Conservation (phyloP, 2,113 vertebrate genomes). For the Tachuris rubrigastra region DNA sequence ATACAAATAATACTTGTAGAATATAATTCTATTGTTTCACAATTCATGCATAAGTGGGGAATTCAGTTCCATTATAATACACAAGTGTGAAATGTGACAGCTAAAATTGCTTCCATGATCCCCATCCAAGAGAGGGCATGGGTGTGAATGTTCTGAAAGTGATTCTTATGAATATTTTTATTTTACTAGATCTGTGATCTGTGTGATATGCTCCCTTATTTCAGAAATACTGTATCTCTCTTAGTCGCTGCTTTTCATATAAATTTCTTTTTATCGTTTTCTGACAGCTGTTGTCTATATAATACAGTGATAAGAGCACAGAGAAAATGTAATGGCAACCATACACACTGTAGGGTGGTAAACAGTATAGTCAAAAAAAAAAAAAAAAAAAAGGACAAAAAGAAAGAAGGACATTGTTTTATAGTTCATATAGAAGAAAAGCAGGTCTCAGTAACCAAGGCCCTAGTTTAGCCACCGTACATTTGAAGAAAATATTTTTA, state of each 20-base stretch:
- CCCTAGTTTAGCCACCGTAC: not conserved
- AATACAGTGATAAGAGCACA: not conserved
- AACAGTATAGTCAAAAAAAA: not conserved
- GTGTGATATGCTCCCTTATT: not conserved
- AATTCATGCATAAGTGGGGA: not conserved
- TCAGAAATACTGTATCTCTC: not conserved
- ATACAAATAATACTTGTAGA: not conserved
- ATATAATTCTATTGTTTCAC: not conserved
- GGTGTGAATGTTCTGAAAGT: not conserved
- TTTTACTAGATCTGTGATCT: not conserved
- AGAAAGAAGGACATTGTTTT: not conserved
- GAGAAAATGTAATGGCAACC: not conserved
- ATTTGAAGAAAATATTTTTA: not conserved
- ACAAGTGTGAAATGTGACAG: not conserved
- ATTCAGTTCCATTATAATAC: not conserved
- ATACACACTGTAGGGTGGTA: not conserved
- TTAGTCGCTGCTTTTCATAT: not conserved
- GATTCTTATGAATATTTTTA: not conserved
- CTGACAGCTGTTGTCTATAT: not conserved
- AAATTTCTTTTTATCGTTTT: conserved; percentile 1
- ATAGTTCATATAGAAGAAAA: not conserved
- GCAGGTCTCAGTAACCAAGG: not conserved
- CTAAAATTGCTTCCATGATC: conserved; percentile 1
- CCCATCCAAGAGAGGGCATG: not conserved
- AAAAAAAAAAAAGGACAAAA: not conserved